Evolutionary conservation across 2,113 vertebrate species (phyloP).

Genomic region (Eonycteris spelaea): DNA sequence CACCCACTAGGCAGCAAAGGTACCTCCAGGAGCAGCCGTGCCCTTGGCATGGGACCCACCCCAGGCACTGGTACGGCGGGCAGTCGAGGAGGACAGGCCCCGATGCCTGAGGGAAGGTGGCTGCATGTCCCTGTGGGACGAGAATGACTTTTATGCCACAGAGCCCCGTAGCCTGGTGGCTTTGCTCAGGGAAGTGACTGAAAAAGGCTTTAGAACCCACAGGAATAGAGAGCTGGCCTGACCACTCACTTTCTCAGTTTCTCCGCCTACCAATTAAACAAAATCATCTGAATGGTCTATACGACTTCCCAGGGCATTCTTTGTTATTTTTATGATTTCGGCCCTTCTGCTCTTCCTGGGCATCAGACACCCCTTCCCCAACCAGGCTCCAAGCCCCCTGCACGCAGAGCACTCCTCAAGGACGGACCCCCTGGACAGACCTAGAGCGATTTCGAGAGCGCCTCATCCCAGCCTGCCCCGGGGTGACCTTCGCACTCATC

Average conservation of each 20-base stretch:
- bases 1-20: neutral
- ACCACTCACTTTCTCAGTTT: neutral
- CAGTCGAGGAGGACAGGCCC: neutral
- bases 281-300: neutral
- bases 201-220: neutral
- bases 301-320: too few species aligned
- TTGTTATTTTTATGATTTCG: neutral
- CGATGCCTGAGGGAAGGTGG: neutral
- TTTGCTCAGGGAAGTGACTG: neutral
- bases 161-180: neutral
- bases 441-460: neutral
- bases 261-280: neutral
- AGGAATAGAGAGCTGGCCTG: neutral
- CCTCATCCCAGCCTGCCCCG: neutral
- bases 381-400: neutral
- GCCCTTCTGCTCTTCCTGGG: neutral
- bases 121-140: neutral
- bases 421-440: neutral
- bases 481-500: accelerated
- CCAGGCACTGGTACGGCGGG: neutral
- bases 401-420: neutral
- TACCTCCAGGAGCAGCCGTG: neutral
- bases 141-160: neutral
- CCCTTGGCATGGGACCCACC: accelerated
- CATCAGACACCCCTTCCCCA: neutral